These are phyloP conservation scores for Tiphia femorata DNA, from an alignment of 2,888 invertebrate species.

Conservation along the genomic window DNA sequence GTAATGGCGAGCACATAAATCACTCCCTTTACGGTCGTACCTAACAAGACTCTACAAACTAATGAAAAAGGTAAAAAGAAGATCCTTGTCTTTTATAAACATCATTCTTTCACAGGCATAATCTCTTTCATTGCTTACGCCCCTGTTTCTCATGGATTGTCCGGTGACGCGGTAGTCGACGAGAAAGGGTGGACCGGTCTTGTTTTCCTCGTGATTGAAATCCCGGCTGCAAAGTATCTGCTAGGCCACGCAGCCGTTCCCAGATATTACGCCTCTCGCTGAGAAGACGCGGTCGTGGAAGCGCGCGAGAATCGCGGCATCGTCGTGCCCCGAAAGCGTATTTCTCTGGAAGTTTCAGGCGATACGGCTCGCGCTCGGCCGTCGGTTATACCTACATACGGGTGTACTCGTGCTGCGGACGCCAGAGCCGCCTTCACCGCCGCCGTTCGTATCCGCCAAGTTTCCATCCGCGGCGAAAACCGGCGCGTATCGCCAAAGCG, in stretches of 20 bases:
- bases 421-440: no score
- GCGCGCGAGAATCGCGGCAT: neutral
- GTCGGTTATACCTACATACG: conserved; percentile 30
- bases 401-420: conserved; percentile 27
- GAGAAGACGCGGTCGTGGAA: conserved; percentile 3
- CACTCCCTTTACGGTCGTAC: no score
- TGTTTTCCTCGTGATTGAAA: conserved; percentile 16
- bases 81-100: no score
- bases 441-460: conserved; percentile 43
- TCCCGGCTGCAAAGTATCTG: conserved; percentile 10
- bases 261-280: conserved; percentile 9
- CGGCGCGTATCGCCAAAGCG: conserved; percentile 63
- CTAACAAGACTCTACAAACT: no score
- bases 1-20: no score
- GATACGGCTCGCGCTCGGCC: conserved; percentile 20
- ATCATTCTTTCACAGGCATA: no score
- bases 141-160: no score
- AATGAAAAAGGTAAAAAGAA: no score
- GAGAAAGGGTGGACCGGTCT: conserved; percentile 12
- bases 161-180: no score
- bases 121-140: no score
- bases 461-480: conserved; percentile 57
- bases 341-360: conserved; percentile 31
- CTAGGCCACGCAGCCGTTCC: conserved; percentile 1
- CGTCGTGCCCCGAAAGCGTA: conserved; percentile 20